Evolutionary conservation across 2,888 invertebrate genomes (phyloP), one percentile per base, ranked within the genome.

Genomic region (Ametastegia equiseti): DNA sequence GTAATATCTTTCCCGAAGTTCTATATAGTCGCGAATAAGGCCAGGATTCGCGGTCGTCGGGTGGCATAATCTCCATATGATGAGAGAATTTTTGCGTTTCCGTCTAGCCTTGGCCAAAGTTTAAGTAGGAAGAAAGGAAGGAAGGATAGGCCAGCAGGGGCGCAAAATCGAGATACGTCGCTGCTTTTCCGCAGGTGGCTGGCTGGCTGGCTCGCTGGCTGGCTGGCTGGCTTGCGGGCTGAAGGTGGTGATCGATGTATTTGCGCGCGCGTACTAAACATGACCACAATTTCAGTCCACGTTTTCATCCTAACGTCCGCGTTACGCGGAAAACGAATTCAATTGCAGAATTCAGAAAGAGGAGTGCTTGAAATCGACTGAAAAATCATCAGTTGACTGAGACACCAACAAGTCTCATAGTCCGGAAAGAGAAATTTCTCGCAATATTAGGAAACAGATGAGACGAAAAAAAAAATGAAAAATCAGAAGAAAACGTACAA

Each of bases 231-330:
- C n/a, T n/a, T n/a, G n/a, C n/a, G n/a, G n/a, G n/a, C n/a, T 65
- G 67, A 81, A 83, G 81, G 84, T 75, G 57, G 75, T 80, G 84
- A 88, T 89, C 89, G 89, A 89, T 89, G 89, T 83, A 83, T 88
- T 84, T 86, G 89, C 89, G 89, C 88, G 85, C 86, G 89, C 89
- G 89, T 88, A 86, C 84, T 83, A 78, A 78, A 36, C 78, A 57
- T 39, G 27, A 23, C 42, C 78, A 60, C 78, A 45, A 39, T 77
- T 77, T 77, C 50, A 47, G 19, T 80, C 67, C 79, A 78, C 82
- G 78, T 83, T 79, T 80, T 80, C 81, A 80, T 82, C 75, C 60
- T 36, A 67, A 50, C 50, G 39, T n/a, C 30, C 19, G 36, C 30
- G 30, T 73, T 71, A 82, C 82, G 81, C 83, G 80, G 80, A 60